These are phyloP conservation scores for Alectura lathami DNA, from an alignment of 2,113 vertebrate species.

Conservation along the genomic window DNA sequence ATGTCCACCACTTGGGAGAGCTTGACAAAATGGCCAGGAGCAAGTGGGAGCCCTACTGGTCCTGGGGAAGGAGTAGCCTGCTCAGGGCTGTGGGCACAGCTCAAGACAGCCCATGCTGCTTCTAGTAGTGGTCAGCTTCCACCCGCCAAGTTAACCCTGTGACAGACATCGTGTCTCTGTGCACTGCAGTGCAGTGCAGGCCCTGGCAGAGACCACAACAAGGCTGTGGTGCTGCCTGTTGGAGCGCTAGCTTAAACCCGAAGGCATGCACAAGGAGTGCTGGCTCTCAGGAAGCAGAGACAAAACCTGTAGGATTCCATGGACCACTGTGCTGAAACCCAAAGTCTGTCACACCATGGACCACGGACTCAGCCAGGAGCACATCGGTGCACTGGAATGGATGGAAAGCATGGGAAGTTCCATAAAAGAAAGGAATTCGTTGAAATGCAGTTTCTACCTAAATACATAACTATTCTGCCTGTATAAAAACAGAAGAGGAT, in stretches of 20 bases:
- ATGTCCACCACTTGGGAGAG: rapidly evolving
- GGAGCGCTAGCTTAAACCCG: rapidly evolving
- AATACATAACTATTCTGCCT: background rate
- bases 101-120: too few relatives aligned
- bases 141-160: too few relatives aligned
- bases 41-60: too few relatives aligned
- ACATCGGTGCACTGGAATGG: rapidly evolving
- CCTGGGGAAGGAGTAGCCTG: too few relatives aligned
- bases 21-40: too few relatives aligned
- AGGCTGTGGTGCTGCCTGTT: too few relatives aligned
- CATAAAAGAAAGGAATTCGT: background rate
- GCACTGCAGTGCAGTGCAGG: background rate
- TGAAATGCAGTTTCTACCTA: background rate
- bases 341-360: rapidly evolving
- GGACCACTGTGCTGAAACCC: rapidly evolving
- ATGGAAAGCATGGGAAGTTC: background rate
- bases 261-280: rapidly evolving
- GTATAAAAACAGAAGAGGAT: background rate
- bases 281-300: rapidly evolving
- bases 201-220: too few relatives aligned
- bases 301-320: too few relatives aligned
- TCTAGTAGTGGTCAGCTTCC: too few relatives aligned
- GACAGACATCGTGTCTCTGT: too few relatives aligned
- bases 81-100: too few relatives aligned
- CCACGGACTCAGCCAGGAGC: background rate